A percentile compares a stretch with the other conserved stretches of the same genome.
Evolutionary conservation across 2,113 vertebrate genomes (phyloP).

Genomic region (Noctilio leporinus): DNA sequence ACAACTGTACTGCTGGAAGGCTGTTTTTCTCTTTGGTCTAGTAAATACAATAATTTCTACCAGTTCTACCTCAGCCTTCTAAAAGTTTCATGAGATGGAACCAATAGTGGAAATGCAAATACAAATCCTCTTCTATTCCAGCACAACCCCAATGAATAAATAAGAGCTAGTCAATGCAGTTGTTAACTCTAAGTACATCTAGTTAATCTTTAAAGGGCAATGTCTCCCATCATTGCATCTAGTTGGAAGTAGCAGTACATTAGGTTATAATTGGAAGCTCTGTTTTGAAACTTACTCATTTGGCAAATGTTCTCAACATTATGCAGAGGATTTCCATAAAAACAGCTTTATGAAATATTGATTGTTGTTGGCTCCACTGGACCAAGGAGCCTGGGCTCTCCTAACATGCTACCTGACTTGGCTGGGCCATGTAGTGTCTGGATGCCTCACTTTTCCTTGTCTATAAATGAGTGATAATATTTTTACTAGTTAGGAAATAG

Average conservation of each 20-base stretch:
- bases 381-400: neutral
- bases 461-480: neutral
- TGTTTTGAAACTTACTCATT: neutral
- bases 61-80: neutral
- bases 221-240: slow-evolving; percentile 41
- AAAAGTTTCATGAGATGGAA: slow-evolving; percentile 5
- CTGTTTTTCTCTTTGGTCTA: neutral
- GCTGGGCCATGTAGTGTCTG: neutral
- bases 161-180: slow-evolving; percentile 48
- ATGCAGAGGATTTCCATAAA: neutral
- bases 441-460: neutral
- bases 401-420: neutral
- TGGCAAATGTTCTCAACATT: neutral
- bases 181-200: slow-evolving; percentile 65
- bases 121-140: slow-evolving; percentile 66
- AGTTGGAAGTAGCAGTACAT: slow-evolving; percentile 39
- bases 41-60: neutral
- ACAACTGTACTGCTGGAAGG: neutral
- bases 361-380: neutral
- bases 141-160: slow-evolving; percentile 61
- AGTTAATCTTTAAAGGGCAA: slow-evolving; percentile 60
- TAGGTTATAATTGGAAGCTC: neutral
- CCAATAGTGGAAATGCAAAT: slow-evolving; percentile 43
- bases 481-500: neutral
- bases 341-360: neutral